Base-by-base conservation (phyloP, 2,888 invertebrate genomes). In the Dicyrtomina minuta region DNA sequence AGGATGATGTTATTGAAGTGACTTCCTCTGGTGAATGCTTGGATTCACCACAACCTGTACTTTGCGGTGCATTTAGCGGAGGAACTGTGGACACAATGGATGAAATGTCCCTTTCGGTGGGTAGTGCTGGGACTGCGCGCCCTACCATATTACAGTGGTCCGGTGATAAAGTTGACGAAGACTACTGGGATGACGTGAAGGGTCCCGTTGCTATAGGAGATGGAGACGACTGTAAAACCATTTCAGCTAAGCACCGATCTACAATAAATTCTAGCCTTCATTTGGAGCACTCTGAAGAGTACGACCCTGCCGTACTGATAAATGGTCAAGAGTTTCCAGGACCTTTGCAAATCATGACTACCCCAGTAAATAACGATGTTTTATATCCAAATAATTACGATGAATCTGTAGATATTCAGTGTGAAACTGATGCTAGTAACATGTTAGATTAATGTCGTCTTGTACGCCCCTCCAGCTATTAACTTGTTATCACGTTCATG, bases 101-200 rank as follows among this genome's bases (percentile, higher is more conserved):
- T 12, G 65, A 65, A 53, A 44, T 65, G 44, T 55, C 65, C 8
- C 13, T 65, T 2, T 53, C 53, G 3, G 65, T 65, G 24, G 51
- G 20, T 17, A 33, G 5, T 27, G 3, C 26, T 39, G 51, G 20
- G 8, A 33, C n/a, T 27, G 3, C 26, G 2, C n/a, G 27, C 12
- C 24, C 62, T 20, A 10, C 33, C 26, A 17, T 58, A n/a, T 56
- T n/a, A 2, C 26, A 33, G 15, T 33, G 39, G 22, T 12, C 10
- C 5, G 22, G 26, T 2, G 55, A 39, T 17, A 58, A 41, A 17
- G 20, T 13, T 58, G 58, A 58, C 15, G 39, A 58, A 17, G 33
- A 41, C 6, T 33, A 58, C 6, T 58, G 58, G 58, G 41, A 58
- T 17, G 8, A 33, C 17, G 39, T 33, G n/a, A 39, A 58, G 39